A percentile compares a stretch with the other conserved stretches of the same genome.
phyloP scores from a whole-genome alignment of 2,888 invertebrate species.

The Papilio gigon region DNA sequence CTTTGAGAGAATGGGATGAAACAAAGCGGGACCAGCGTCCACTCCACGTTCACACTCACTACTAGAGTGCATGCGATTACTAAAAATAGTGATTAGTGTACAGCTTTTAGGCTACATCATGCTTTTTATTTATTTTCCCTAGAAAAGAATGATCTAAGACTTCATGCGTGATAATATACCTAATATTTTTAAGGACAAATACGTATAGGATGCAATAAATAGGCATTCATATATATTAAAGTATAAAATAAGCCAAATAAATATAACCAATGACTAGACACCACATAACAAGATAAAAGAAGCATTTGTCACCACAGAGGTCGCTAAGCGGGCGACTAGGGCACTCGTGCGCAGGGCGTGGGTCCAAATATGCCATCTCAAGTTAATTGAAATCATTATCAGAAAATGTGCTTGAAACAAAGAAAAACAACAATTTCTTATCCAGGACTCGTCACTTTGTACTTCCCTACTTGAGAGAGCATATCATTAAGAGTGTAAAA shows the following conservation, averaged over 20 bases:
- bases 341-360: constrained; percentile 32
- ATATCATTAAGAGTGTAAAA: not conserved
- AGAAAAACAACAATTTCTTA: not conserved
- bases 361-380: constrained; percentile 2
- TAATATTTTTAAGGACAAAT: not conserved
- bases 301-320: constrained; percentile 52
- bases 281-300: constrained; percentile 42
- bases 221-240: no score
- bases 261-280: constrained; percentile 44
- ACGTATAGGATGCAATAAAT: no score
- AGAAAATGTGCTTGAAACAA: no score
- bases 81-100: not conserved
- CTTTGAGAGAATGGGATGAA: constrained; percentile 33
- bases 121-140: not conserved
- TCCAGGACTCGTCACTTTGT: no score
- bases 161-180: not conserved
- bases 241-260: constrained; percentile 30
- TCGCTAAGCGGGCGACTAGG: constrained; percentile 48
- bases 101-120: not conserved
- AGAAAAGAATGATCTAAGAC: not conserved
- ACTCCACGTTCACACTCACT: not conserved
- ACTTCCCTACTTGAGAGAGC: not conserved
- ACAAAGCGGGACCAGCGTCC: not conserved
- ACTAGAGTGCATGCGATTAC: not conserved
- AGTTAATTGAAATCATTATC: not conserved